phyloP scores from a whole-genome alignment of 2,797 vertebrate species.

The Gallirallus australis region DNA sequence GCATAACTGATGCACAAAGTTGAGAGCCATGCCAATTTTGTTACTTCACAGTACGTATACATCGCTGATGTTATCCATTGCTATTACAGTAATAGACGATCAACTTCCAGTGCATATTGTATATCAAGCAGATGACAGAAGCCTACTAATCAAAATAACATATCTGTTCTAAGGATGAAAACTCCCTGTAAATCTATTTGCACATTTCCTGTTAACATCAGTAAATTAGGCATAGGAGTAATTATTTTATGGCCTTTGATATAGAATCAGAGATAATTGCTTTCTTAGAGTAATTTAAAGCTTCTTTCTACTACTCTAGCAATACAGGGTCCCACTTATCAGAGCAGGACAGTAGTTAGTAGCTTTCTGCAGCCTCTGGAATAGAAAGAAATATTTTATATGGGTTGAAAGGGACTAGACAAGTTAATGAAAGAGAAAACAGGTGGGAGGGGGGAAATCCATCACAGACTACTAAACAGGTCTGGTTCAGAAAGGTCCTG shows the following conservation, averaged over 20 bases:
- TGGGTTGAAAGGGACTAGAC: neutral
- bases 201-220: neutral
- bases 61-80: neutral
- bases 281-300: neutral
- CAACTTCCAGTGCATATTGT: neutral
- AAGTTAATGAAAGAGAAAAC: neutral
- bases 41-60: neutral
- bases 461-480: neutral
- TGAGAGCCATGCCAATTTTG: neutral
- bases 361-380: neutral
- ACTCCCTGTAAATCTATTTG: neutral
- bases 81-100: neutral
- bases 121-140: neutral
- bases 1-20: neutral
- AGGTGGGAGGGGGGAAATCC: no score
- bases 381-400: neutral
- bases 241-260: neutral
- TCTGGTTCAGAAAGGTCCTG: neutral
- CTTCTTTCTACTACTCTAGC: neutral
- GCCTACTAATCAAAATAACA: neutral
- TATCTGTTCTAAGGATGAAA: neutral
- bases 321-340: neutral
- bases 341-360: neutral
- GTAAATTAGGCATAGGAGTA: conserved; percentile 2
- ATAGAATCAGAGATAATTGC: neutral